Percentiles rank a stretch among this genome's conserved stretches.
Conservation (phyloP, 2,888 invertebrate genomes). For the Drosophila bunnanda region DNA sequence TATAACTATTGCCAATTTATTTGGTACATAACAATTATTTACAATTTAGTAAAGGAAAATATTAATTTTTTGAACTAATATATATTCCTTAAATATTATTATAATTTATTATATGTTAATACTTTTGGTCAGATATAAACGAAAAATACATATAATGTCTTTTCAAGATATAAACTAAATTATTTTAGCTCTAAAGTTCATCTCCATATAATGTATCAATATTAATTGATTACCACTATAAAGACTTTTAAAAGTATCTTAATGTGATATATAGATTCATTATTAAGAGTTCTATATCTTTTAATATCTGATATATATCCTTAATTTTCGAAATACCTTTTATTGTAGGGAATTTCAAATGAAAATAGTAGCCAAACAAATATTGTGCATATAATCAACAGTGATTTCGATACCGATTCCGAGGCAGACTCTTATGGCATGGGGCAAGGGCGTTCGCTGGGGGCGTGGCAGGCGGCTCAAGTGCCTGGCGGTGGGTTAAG, state of each 20-base stretch:
- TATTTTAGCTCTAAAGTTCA: background rate
- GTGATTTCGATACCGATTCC: constrained; percentile 17
- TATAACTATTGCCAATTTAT: too few species aligned
- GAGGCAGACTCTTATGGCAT: background rate
- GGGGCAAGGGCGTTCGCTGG: background rate
- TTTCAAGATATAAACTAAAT: background rate
- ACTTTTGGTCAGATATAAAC: background rate
- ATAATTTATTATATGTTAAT: background rate
- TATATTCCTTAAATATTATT: too few species aligned
- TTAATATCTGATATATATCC: background rate
- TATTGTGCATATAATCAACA: constrained; percentile 62
- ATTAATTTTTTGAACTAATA: too few species aligned
- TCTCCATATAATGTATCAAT: too few species aligned
- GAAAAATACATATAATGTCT: background rate
- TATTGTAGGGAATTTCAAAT: constrained; percentile 10
- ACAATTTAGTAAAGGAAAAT: too few species aligned
- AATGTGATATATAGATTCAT: background rate
- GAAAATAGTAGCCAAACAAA: constrained; percentile 53
- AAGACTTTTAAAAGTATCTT: background rate
- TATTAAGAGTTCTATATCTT: too few species aligned
- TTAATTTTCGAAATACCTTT: background rate
- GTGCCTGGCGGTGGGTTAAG: constrained; percentile 2
- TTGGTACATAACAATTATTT: too few species aligned
- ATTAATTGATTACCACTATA: too few species aligned
- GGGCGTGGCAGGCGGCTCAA: constrained; percentile 31